Conservation (phyloP, 2,888 invertebrate species). For the Brenthis ino region DNA sequence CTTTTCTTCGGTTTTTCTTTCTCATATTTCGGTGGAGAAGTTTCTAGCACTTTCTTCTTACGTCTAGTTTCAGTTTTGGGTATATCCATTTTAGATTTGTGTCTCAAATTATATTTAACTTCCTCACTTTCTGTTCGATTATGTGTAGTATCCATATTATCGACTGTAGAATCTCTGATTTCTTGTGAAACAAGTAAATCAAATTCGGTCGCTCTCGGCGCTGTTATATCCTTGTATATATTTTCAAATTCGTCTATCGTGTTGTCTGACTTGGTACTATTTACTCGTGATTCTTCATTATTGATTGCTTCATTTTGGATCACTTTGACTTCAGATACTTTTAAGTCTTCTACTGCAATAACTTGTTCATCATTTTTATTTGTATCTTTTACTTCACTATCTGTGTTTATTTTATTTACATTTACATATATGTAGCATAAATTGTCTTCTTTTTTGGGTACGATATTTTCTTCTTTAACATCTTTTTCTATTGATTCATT, state of each 20-base stretch:
- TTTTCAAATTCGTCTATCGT: constrained; percentile 70
- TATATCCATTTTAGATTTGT: constrained; percentile 42
- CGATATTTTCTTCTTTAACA: background rate
- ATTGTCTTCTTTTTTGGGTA: background rate
- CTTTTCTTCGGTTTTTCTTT: constrained; percentile 50
- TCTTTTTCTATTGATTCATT: background rate
- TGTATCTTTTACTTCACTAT: background rate
- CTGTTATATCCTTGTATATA: constrained; percentile 63
- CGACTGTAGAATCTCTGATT: constrained; percentile 30
- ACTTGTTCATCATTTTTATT: background rate
- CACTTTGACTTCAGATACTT: background rate
- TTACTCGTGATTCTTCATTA: background rate
- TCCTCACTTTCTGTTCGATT: constrained; percentile 39
- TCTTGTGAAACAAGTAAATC: constrained; percentile 58
- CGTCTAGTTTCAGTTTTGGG: constrained; percentile 35
- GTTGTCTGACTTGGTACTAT: constrained; percentile 48
- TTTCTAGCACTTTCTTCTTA: constrained; percentile 45
- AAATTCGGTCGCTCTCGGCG: constrained; percentile 66
- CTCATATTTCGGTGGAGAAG: constrained; percentile 50
- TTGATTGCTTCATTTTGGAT: background rate
- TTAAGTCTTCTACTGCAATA: background rate
- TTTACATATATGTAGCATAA: background rate
- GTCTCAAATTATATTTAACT: constrained; percentile 62
- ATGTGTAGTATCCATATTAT: constrained; percentile 23
- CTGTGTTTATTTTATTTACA: background rate